Percentiles rank a stretch among this genome's conserved stretches.
Conservation (phyloP, 2,113 vertebrate genomes). For the Tricholaema leucomelas region DNA sequence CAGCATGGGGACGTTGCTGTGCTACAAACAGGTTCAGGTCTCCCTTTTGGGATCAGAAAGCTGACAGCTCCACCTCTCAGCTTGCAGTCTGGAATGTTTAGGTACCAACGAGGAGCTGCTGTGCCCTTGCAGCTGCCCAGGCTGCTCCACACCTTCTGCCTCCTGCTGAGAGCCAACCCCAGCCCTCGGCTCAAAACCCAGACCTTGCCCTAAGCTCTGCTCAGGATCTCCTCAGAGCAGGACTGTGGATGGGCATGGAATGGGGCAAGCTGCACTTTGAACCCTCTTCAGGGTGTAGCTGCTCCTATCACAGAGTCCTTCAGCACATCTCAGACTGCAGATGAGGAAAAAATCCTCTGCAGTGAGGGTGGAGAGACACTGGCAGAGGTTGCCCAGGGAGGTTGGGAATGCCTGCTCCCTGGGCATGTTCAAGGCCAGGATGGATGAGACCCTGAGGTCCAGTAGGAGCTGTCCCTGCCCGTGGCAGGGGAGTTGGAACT, state of each 20-base stretch:
- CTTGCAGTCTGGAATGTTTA: not conserved
- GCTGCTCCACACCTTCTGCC: not conserved
- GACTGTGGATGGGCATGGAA: not conserved
- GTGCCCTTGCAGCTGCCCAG: not conserved
- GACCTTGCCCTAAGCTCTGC: not conserved
- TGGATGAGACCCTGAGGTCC: too few species aligned
- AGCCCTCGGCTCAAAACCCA: not conserved
- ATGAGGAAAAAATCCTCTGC: too few species aligned
- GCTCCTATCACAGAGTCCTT: not conserved
- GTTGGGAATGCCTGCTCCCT: too few species aligned
- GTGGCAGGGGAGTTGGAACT: too few species aligned
- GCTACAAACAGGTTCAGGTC: not conserved
- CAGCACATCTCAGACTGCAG: not conserved
- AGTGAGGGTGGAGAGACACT: too few species aligned
- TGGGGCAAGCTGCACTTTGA: not conserved
- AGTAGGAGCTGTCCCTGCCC: too few species aligned
- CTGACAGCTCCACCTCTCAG: not conserved
- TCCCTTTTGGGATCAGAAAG: not conserved
- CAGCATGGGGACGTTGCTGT: not conserved
- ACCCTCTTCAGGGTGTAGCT: not conserved
- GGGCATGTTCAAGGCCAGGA: too few species aligned
- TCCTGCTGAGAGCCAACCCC: not conserved
- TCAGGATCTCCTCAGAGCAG: not conserved
- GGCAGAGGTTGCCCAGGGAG: too few species aligned
- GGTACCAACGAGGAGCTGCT: not conserved